Evolutionary conservation across 2,797 vertebrate genomes (phyloP), one percentile per base, ranked within the genome.

Genomic region (Peromyscus attwateri): DNA sequence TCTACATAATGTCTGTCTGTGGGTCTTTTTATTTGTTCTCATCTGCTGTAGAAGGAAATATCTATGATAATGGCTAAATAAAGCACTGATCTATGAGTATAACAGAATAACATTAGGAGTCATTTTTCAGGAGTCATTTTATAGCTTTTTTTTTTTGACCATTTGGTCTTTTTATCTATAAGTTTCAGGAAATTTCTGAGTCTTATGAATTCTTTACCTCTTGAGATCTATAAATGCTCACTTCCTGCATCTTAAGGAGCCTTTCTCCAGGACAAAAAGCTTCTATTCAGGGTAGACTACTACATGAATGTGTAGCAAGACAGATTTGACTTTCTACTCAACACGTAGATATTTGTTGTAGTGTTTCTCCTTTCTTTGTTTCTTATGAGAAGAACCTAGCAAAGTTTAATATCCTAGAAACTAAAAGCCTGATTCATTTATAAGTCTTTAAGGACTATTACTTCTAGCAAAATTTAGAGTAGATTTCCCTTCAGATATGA

Each of bases 381-480:
- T 82, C 55, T 91, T 87, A 34, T 64, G 64, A 31, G 40, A 34
- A 3, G 6, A 71, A n/a, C 9, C 23, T 91, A 57, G 31, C n/a
- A 87, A 89, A 91, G 0, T 89, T 81, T 89, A 60, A 21, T 52
- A 64, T 62, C 13, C 0, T 75, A 55, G 4, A 11, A 43, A 64
- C 64, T 43, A 40, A 31, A 37, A 34, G 3, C 9, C 40, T 25
- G 6, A 0, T 31, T 2, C 31, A 82, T 27, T 95, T 92, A 64
- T 11, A 55, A 85, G 66, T 77, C 2, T 8, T 87, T 5, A 10
- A 37, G 34, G 2, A 23, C 13, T 76, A 64, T 2, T 29, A 37
- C 70, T 94, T 93, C 79, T 89, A 43, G 5, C 19, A 92, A 62
- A 9, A 70, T 31, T 83, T 94, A 57, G 34, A 87, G 16, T 73